Conservation (phyloP, 2,113 vertebrate species). For the Dipodomys merriami region DNA sequence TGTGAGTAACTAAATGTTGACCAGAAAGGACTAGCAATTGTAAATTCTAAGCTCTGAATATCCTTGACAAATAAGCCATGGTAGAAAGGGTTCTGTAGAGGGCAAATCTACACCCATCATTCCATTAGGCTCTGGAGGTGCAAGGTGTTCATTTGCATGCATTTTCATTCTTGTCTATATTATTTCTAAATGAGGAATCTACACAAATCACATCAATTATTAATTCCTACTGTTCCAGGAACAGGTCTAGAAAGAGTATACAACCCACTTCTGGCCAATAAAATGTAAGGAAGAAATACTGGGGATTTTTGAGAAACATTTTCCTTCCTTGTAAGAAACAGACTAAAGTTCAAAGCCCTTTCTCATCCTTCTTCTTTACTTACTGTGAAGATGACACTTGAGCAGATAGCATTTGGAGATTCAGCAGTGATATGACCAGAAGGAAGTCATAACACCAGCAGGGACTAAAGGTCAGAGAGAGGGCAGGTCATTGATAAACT, state of each 20-base stretch:
- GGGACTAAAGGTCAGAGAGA: background rate
- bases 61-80: background rate
- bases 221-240: background rate
- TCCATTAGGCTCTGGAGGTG: background rate
- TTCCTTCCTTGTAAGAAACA: constrained; percentile 5
- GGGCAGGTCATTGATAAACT: background rate
- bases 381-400: background rate
- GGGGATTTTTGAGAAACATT: background rate
- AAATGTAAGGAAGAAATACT: background rate
- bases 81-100: background rate
- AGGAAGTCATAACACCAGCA: background rate
- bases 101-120: background rate
- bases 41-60: background rate
- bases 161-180: background rate
- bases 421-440: background rate
- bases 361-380: background rate
- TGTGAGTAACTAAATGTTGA: background rate
- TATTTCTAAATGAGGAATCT: background rate
- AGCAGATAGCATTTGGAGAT: background rate
- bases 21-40: background rate
- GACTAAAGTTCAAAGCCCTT: background rate
- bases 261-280: background rate
- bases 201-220: background rate
- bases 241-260: background rate
- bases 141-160: background rate